A percentile compares a stretch with the other conserved stretches of the same genome.
Conservation (phyloP, 2,888 invertebrate genomes). For the Chromoteleia sp. region DNA sequence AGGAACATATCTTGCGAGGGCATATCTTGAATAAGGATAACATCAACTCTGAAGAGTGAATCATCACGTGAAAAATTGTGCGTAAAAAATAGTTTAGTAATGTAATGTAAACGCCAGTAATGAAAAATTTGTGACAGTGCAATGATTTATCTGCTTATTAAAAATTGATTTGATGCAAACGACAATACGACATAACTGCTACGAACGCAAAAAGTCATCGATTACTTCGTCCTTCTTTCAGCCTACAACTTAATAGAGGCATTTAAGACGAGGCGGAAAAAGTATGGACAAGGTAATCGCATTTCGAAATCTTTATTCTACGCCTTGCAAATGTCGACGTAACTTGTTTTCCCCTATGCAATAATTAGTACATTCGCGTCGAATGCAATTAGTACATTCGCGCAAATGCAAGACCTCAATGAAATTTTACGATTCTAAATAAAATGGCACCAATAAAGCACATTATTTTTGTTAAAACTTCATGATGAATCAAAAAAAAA, state of each 20-base stretch:
- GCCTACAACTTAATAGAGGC: neutral
- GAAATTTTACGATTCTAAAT: slow-evolving; percentile 16
- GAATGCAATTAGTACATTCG: slow-evolving; percentile 52
- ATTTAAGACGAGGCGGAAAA: too few relatives aligned
- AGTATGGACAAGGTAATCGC: slow-evolving; percentile 9
- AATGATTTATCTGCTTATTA: slow-evolving; percentile 25
- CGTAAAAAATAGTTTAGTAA: too few relatives aligned
- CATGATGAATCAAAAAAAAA: too few relatives aligned
- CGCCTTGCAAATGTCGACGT: slow-evolving; percentile 5
- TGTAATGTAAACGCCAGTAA: too few relatives aligned
- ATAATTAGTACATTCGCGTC: slow-evolving; percentile 37
- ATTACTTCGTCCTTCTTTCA: neutral
- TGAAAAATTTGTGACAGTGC: slow-evolving; percentile 14
- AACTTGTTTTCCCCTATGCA: slow-evolving; percentile 16
- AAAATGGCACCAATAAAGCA: too few relatives aligned
- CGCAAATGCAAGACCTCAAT: slow-evolving; percentile 32
- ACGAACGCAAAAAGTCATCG: neutral
- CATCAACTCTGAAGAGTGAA: slow-evolving; percentile 34
- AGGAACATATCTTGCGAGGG: slow-evolving; percentile 44
- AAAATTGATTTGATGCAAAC: slow-evolving; percentile 35
- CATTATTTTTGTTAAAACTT: too few relatives aligned
- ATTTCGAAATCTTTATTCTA: slow-evolving; percentile 48
- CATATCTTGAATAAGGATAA: slow-evolving; percentile 33
- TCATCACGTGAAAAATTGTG: neutral
- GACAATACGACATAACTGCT: neutral